These are phyloP conservation scores for Crambe crambe DNA, from an alignment of 37 sponge, comb jelly and placozoan genomes.

Conservation along the genomic window DNA sequence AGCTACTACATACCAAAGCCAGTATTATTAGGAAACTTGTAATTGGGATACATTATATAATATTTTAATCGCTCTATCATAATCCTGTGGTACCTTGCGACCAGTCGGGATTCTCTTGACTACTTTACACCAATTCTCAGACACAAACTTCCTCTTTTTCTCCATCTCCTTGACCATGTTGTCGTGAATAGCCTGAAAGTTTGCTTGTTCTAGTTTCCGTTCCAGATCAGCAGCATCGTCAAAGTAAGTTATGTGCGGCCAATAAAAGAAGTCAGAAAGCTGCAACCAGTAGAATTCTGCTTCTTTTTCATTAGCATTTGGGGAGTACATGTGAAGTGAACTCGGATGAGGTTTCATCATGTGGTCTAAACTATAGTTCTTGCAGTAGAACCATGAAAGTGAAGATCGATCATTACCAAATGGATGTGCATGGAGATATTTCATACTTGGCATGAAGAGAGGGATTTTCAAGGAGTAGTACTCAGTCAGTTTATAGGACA, in stretches of 20 bases:
- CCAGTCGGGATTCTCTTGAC: not conserved
- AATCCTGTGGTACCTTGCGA: conserved; percentile 28
- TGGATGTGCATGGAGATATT: not conserved
- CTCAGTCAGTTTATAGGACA: conserved; percentile 32
- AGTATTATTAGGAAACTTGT: no score
- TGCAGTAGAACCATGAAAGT: not conserved
- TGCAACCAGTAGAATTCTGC: conserved; percentile 60
- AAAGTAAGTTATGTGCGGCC: conserved; percentile 49
- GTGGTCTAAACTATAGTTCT: conserved; percentile 7
- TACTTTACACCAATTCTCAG: conserved; percentile 43
- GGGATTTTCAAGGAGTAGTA: conserved; percentile 38
- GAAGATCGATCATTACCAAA: conserved; percentile 19
- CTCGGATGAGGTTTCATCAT: conserved; percentile 30
- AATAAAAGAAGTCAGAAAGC: conserved; percentile 43
- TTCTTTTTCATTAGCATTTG: conserved; percentile 34
- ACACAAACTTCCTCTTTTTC: conserved; percentile 2
- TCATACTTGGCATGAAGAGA: conserved; percentile 43
- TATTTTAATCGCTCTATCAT: not conserved
- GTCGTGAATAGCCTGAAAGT: conserved; percentile 29
- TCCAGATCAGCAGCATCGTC: conserved; percentile 40
- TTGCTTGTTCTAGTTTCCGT: conserved; percentile 8
- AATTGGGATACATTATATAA: conserved; percentile 31
- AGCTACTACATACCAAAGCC: no score
- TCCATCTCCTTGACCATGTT: conserved; percentile 25
- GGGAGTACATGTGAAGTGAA: conserved; percentile 43